Evolutionary conservation across 2,888 invertebrate species (phyloP).

Genomic region (Papilio elwesi): DNA sequence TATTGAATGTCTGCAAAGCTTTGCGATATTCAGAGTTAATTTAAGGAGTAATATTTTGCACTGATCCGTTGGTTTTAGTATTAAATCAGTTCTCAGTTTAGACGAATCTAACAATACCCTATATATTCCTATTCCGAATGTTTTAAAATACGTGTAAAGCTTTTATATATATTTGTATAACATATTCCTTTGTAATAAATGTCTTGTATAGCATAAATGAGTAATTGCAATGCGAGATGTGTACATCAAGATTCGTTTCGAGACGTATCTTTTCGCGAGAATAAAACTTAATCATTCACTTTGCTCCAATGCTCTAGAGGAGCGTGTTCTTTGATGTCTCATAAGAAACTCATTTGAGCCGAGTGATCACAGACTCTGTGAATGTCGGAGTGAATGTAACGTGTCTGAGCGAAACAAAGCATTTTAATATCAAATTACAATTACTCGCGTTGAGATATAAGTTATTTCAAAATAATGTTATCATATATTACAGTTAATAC

Average conservation of each 20-base stretch:
- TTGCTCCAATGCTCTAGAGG: background rate
- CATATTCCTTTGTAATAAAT: background rate
- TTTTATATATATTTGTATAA: background rate
- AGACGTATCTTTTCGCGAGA: constrained; percentile 8
- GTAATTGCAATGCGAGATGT: background rate
- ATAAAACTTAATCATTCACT: constrained; percentile 5
- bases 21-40: no score
- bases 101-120: no score
- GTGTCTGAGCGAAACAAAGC: background rate
- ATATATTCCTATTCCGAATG: no score
- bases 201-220: constrained; percentile 6
- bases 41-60: no score
- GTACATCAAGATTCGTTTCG: background rate
- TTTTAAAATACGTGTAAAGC: no score
- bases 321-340: constrained; percentile 16
- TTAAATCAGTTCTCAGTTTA: no score
- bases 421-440: background rate
- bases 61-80: no score
- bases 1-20: no score
- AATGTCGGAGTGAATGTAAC: constrained; percentile 3
- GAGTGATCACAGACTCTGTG: constrained; percentile 8
- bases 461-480: background rate
- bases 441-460: background rate
- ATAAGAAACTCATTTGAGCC: background rate
- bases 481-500: no score